These are phyloP conservation scores for Myotis findleyi DNA, from an alignment of 2,797 vertebrate genomes.

Conservation along the genomic window DNA sequence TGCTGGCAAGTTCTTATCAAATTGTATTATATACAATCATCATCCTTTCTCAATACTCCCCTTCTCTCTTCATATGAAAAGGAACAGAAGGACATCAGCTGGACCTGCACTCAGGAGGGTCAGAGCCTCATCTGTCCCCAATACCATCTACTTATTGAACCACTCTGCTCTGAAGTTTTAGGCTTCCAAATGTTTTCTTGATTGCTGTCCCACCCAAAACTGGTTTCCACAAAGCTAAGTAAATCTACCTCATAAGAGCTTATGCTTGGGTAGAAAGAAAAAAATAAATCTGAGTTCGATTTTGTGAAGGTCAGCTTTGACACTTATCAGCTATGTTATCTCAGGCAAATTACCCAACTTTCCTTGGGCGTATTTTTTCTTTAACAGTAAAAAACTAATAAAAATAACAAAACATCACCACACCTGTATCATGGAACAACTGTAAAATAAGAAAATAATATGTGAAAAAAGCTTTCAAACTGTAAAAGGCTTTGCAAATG, in stretches of 20 bases:
- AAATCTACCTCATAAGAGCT: not conserved
- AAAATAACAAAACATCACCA: constrained; percentile 29
- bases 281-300: not conserved
- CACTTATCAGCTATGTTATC: not conserved
- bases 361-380: not conserved
- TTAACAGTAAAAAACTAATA: not conserved
- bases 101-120: not conserved
- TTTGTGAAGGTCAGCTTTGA: constrained; percentile 34
- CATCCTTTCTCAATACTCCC: not conserved
- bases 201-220: not conserved
- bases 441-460: constrained; percentile 21
- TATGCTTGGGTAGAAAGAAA: not conserved
- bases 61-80: constrained; percentile 21
- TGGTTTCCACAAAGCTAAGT: constrained; percentile 8
- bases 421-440: not conserved
- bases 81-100: not conserved
- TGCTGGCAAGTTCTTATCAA: not conserved
- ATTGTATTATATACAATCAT: not conserved
- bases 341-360: constrained; percentile 11
- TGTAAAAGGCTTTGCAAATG: not conserved
- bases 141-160: not conserved
- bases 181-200: not conserved
- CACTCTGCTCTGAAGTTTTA: not conserved
- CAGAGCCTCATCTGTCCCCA: not conserved
- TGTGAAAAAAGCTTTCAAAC: not conserved